Percentiles rank a stretch among this genome's conserved stretches.
Evolutionary conservation across 2,888 invertebrate species (phyloP).

Genomic region (Daptonema setosum): DNA sequence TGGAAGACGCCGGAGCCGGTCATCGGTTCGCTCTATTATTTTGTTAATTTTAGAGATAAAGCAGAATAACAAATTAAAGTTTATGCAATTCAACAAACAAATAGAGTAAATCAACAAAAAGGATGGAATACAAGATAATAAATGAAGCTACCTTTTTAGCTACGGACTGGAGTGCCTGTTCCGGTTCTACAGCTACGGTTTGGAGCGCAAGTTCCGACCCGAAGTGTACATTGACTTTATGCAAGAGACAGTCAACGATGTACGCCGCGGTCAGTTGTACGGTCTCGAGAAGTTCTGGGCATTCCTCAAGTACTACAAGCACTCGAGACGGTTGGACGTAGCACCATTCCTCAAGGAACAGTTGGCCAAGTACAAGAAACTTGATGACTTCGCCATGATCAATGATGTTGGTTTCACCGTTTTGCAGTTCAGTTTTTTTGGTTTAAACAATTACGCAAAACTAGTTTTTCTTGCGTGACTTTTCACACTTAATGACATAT

Average conservation of each 20-base stretch:
- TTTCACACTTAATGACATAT: neutral
- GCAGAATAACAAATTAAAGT: neutral
- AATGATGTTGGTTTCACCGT: neutral
- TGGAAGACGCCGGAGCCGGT: slow-evolving; percentile 71
- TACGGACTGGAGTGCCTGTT: slow-evolving; percentile 50
- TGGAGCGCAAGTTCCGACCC: slow-evolving; percentile 84
- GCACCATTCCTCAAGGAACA: slow-evolving; percentile 29
- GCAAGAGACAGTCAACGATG: slow-evolving; percentile 29
- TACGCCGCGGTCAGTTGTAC: slow-evolving; percentile 56
- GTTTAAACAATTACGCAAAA: too few relatives aligned
- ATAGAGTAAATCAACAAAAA: too few relatives aligned
- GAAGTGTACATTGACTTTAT: slow-evolving; percentile 88
- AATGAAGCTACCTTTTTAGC: too few relatives aligned
- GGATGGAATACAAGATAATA: too few relatives aligned
- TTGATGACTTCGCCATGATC: slow-evolving; percentile 29
- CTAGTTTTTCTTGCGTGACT: too few relatives aligned
- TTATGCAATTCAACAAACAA: neutral
- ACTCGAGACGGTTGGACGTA: slow-evolving; percentile 31
- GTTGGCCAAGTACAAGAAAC: slow-evolving; percentile 31
- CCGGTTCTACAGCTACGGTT: slow-evolving; percentile 88
- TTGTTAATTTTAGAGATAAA: neutral
- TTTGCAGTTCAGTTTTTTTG: too few relatives aligned
- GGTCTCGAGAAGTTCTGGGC: slow-evolving; percentile 99
- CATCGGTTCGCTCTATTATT: slow-evolving; percentile 51
- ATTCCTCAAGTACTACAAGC: slow-evolving; percentile 82